phyloP scores from a whole-genome alignment of 2,113 vertebrate genomes.

The Ptilorrhoa leucosticta region DNA sequence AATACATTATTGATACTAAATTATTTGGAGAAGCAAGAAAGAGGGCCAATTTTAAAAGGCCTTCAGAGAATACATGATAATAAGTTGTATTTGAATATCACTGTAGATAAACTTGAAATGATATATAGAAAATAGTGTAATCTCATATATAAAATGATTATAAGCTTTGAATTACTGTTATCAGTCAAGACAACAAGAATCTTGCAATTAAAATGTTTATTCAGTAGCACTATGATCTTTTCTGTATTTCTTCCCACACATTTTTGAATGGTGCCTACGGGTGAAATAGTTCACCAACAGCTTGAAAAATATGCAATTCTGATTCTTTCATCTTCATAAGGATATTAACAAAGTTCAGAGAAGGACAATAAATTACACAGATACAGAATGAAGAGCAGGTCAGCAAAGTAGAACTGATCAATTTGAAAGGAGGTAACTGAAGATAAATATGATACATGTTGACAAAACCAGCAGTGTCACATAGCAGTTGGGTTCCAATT shows the following conservation, averaged over 20 bases:
- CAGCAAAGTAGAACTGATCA: not conserved
- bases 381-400: not conserved
- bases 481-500: not conserved
- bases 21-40: not conserved
- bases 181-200: not conserved
- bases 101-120: not conserved
- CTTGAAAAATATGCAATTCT: not conserved
- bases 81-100: not conserved
- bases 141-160: not conserved
- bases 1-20: not conserved
- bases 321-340: not conserved
- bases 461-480: not conserved
- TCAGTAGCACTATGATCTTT: not conserved
- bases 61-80: not conserved
- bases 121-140: not conserved
- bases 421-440: not conserved
- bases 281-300: not conserved
- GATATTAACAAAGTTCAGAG: not conserved
- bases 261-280: not conserved
- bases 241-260: not conserved
- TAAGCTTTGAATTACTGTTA: not conserved
- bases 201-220: not conserved
- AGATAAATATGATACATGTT: not conserved
- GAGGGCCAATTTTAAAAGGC: fast-evolving
- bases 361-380: not conserved